Evolutionary conservation across 2,888 invertebrate species (phyloP).

Genomic region (Cryptocephalus moraei): DNA sequence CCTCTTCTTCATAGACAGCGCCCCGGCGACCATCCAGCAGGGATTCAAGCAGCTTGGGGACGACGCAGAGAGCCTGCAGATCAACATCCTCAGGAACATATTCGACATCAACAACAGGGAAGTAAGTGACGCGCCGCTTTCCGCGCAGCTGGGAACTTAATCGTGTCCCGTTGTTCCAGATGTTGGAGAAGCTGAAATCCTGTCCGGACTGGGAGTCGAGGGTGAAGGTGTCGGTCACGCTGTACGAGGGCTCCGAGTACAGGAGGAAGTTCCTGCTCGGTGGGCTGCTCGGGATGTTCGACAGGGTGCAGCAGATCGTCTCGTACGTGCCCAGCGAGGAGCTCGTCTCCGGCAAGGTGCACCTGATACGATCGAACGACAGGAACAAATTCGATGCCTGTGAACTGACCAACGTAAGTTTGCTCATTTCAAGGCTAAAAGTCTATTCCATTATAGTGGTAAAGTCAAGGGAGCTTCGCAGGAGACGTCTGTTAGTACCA

Average conservation of each 20-base stretch:
- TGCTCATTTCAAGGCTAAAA: not conserved
- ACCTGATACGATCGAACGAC: constrained; percentile 29
- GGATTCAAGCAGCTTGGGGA: constrained; percentile 41
- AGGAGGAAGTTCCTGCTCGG: constrained; percentile 18
- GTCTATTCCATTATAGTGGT: not conserved
- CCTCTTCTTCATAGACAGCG: constrained; percentile 72
- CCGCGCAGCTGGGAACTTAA: not conserved
- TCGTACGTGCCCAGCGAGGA: constrained; percentile 22
- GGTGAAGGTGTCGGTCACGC: constrained; percentile 21
- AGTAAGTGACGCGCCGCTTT: constrained; percentile 16
- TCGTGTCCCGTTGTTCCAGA: constrained; percentile 15
- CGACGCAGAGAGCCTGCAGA: constrained; percentile 34
- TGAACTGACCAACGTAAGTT: constrained; percentile 29
- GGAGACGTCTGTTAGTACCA: too few relatives aligned
- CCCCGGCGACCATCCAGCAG: constrained; percentile 58
- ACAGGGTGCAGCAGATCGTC: constrained; percentile 22
- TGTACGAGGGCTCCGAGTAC: constrained; percentile 17
- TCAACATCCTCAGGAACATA: constrained; percentile 46
- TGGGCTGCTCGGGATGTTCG: constrained; percentile 22
- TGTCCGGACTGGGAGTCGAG: constrained; percentile 24
- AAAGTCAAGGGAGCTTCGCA: too few relatives aligned
- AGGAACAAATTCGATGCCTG: constrained; percentile 33
- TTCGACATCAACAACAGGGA: constrained; percentile 39
- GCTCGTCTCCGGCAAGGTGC: constrained; percentile 25
- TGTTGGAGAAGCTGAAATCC: constrained; percentile 22